phyloP scores from a whole-genome alignment of 2,113 vertebrate genomes.

The Nannobrachium achirus region DNA sequence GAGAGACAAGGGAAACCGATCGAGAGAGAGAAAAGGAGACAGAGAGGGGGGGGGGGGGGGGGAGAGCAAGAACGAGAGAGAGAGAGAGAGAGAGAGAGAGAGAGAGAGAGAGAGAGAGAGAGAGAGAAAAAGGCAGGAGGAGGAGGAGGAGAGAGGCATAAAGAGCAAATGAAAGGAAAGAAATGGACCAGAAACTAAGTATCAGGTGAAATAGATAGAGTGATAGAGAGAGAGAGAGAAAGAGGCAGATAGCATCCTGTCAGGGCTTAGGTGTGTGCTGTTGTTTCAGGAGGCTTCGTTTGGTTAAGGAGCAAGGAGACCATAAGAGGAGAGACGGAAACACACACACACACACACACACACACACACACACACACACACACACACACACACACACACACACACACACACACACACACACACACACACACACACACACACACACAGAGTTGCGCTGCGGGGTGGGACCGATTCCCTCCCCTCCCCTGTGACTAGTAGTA shows the following conservation, averaged over 20 bases:
- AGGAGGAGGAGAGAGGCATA: conserved; percentile 38
- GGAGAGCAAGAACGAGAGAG: conserved; percentile 4
- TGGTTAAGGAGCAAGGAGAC: conserved; percentile 36
- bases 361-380: conserved; percentile 2
- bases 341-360: conserved; percentile 19
- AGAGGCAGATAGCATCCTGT: conserved; percentile 29
- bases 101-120: background rate
- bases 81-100: conserved; percentile 25
- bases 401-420: conserved; percentile 37
- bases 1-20: background rate
- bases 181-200: background rate
- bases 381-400: conserved; percentile 19
- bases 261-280: conserved; percentile 36
- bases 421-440: conserved; percentile 38
- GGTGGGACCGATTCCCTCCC: conserved; percentile 27
- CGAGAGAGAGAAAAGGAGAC: conserved; percentile 4
- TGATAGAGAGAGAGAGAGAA: conserved; percentile 31
- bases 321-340: conserved; percentile 32
- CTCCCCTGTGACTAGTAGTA: conserved; percentile 48
- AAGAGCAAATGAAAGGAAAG: conserved; percentile 13
- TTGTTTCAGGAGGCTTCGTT: conserved; percentile 50
- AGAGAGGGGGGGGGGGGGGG: conserved; percentile 21
- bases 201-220: background rate
- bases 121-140: conserved; percentile 33
- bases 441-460: conserved; percentile 25